Conservation (phyloP, 1,140 invertebrate species). For the Drosophila mojavensis region DNA sequence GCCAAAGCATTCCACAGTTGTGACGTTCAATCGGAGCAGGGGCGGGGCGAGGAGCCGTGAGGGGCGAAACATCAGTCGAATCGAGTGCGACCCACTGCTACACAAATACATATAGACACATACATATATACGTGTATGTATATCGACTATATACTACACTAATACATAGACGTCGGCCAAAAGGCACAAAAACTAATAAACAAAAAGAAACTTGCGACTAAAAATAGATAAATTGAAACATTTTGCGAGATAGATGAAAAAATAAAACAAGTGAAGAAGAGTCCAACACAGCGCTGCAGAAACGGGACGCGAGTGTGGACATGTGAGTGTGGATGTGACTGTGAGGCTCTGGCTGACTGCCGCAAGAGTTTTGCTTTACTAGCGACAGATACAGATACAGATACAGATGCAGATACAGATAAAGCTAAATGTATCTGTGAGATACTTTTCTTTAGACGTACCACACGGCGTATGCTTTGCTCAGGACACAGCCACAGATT, state of each 20-base stretch:
- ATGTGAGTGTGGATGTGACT: conserved; percentile 13
- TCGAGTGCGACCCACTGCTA: conserved; percentile 62
- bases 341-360: conserved; percentile 56
- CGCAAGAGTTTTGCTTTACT: conserved; percentile 53
- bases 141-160: conserved; percentile 33
- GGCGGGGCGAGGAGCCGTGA: conserved; percentile 13
- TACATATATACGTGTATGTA: not conserved
- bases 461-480: conserved; percentile 75
- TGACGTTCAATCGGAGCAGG: conserved; percentile 76
- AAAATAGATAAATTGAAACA: conserved; percentile 82
- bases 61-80: conserved; percentile 54
- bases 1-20: conserved; percentile 70
- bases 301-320: conserved; percentile 39
- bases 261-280: conserved; percentile 19
- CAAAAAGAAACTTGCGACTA: conserved; percentile 80
- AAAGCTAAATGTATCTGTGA: conserved; percentile 40
- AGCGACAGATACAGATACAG: conserved; percentile 20
- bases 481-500: conserved; percentile 56
- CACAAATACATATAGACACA: conserved; percentile 36
- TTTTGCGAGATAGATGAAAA: conserved; percentile 75
- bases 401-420: conserved; percentile 15
- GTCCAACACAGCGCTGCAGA: conserved; percentile 58
- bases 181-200: conserved; percentile 74
- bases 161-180: conserved; percentile 28
- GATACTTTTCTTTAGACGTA: conserved; percentile 47